Percentiles rank a stretch among this genome's conserved stretches.
These are phyloP conservation scores for Anas capensis DNA, from an alignment of 2,797 vertebrate genomes.

Conservation along the genomic window DNA sequence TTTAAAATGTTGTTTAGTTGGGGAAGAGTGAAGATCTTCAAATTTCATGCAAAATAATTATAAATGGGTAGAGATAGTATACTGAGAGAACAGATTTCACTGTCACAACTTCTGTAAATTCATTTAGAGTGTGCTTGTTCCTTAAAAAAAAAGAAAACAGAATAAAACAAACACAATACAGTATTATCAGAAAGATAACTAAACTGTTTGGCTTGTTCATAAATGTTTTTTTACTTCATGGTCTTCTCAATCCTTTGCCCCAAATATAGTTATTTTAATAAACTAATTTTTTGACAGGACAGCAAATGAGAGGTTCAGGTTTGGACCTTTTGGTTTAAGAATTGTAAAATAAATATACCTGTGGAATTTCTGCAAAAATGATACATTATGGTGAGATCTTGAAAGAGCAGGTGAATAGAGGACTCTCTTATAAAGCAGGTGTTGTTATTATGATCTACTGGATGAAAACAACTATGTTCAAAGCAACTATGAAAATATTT, in stretches of 20 bases:
- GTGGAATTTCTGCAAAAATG: background rate
- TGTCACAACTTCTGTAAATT: background rate
- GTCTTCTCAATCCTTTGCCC: background rate
- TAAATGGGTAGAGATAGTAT: background rate
- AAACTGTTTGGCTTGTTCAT: background rate
- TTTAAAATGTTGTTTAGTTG: background rate
- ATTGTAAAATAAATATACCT: background rate
- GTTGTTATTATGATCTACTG: background rate
- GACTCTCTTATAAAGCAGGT: background rate
- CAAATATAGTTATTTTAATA: background rate
- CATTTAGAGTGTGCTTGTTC: background rate
- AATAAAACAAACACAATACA: background rate
- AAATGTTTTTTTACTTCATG: background rate
- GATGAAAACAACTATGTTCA: background rate
- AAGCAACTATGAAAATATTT: background rate
- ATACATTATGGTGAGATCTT: accelerated
- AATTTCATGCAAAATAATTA: background rate
- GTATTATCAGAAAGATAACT: background rate
- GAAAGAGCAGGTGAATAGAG: background rate
- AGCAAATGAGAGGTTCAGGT: background rate
- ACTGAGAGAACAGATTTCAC: background rate
- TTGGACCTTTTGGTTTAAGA: background rate
- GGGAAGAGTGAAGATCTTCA: background rate
- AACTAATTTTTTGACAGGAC: background rate
- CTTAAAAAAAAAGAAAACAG: background rate